Percentiles rank a stretch among this genome's conserved stretches.
Conservation (phyloP, 2,797 vertebrate genomes). For the Eidolon dupreanum region DNA sequence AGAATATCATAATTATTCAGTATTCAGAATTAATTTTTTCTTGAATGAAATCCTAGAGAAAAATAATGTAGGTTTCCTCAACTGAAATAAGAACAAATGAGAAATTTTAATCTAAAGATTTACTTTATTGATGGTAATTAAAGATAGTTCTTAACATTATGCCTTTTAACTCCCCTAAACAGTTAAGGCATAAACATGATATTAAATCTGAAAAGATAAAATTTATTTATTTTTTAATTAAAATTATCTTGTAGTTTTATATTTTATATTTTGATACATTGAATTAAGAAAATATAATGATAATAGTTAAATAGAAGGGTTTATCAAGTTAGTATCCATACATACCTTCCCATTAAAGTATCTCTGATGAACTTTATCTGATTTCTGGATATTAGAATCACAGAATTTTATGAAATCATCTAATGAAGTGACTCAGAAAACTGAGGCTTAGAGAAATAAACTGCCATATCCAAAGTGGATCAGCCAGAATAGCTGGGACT, state of each 20-base stretch:
- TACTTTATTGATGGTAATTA: not conserved
- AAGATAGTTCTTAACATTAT: slow-evolving; percentile 22
- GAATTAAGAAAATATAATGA: not conserved
- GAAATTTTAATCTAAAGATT: not conserved
- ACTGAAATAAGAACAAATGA: not conserved
- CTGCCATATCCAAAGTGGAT: not conserved
- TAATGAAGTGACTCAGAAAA: not conserved
- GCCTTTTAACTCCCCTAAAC: not conserved
- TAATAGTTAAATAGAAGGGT: not conserved
- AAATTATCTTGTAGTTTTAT: not conserved
- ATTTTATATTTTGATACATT: not conserved
- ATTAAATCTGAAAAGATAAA: not conserved
- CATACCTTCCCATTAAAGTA: not conserved
- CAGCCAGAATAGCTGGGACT: not conserved
- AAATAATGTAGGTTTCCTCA: not conserved
- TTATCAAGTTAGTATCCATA: not conserved
- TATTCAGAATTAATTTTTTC: not conserved
- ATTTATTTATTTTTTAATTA: not conserved
- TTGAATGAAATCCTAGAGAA: not conserved
- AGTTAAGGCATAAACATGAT: not conserved
- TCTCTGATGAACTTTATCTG: not conserved
- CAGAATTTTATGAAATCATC: not conserved
- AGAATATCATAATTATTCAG: not conserved
- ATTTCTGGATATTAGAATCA: not conserved
- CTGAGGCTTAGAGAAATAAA: not conserved